A percentile compares a stretch with the other conserved stretches of the same genome.
Evolutionary conservation across 2,113 vertebrate genomes (phyloP).

Genomic region (Cettia cetti): DNA sequence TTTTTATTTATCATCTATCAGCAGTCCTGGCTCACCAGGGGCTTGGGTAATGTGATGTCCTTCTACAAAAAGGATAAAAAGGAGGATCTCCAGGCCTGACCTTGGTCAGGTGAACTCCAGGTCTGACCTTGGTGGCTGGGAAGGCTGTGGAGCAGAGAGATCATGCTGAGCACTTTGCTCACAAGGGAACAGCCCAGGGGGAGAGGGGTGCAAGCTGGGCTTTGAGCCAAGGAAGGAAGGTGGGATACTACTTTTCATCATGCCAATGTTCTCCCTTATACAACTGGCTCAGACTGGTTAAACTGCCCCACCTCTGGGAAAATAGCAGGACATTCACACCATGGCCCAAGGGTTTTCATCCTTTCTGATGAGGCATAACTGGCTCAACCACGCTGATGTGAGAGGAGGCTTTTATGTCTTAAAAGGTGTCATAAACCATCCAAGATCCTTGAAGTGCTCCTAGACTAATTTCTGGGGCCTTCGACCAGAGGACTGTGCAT

Average conservation of each 20-base stretch:
- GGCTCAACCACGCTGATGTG: neutral
- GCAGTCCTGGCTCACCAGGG: neutral
- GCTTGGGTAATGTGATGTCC: neutral
- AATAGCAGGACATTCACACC: neutral
- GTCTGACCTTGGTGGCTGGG: neutral
- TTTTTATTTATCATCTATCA: neutral
- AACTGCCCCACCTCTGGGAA: neutral
- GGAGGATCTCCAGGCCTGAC: neutral
- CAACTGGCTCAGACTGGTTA: neutral
- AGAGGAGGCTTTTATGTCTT: neutral
- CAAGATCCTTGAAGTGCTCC: neutral
- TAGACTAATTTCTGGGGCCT: neutral
- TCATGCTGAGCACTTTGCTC: neutral
- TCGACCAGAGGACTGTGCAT: neutral
- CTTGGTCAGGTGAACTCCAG: neutral
- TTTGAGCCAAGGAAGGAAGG: neutral
- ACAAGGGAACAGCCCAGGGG: neutral
- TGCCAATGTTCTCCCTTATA: neutral
- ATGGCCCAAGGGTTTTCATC: neutral
- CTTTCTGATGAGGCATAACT: neutral
- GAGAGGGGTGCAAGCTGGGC: neutral
- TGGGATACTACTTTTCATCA: neutral
- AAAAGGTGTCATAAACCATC: neutral
- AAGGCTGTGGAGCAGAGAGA: neutral
- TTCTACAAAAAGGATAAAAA: neutral